These are phyloP conservation scores for Andrena flavipes DNA, from an alignment of 2,888 invertebrate species.

Conservation along the genomic window DNA sequence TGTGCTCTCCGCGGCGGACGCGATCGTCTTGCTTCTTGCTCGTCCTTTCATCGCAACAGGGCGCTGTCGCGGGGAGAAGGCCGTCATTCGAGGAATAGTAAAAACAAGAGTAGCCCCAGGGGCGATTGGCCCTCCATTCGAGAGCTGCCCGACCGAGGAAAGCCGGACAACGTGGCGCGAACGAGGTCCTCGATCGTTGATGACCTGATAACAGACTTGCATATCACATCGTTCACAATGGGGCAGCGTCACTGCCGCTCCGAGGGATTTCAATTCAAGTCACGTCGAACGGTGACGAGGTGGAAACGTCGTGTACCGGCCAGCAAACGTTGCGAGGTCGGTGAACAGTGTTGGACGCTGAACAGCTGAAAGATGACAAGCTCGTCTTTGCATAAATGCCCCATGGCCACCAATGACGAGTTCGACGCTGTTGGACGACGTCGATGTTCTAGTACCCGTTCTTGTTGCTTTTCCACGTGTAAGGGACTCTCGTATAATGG, in stretches of 20 bases:
- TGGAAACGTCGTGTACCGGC: not conserved
- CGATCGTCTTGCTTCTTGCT: slow-evolving; percentile 25
- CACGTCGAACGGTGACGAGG: slow-evolving; percentile 7
- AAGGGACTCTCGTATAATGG: slow-evolving; percentile 5
- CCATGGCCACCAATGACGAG: not conserved
- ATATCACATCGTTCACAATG: slow-evolving; percentile 25
- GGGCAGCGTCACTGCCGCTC: not conserved
- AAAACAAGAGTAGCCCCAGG: slow-evolving; percentile 35
- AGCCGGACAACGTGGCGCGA: slow-evolving; percentile 40
- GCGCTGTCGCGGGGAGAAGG: slow-evolving; percentile 2
- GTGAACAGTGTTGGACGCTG: slow-evolving; percentile 7
- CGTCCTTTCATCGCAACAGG: not conserved
- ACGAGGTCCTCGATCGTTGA: slow-evolving; percentile 28
- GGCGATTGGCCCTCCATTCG: slow-evolving; percentile 16
- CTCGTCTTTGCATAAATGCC: slow-evolving; percentile 25
- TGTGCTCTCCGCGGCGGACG: slow-evolving; percentile 17
- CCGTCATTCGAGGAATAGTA: slow-evolving; percentile 49
- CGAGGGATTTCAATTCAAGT: slow-evolving; percentile 20
- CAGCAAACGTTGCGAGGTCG: slow-evolving; percentile 29
- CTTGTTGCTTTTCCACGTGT: not conserved
- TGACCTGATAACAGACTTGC: slow-evolving; percentile 29
- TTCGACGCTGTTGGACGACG: not conserved
- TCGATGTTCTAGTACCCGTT: slow-evolving; percentile 11
- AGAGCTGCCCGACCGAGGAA: slow-evolving; percentile 11
- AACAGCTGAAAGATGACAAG: slow-evolving; percentile 18